phyloP scores from a whole-genome alignment of 2,888 invertebrate species.

The Orthosia gracilis region DNA sequence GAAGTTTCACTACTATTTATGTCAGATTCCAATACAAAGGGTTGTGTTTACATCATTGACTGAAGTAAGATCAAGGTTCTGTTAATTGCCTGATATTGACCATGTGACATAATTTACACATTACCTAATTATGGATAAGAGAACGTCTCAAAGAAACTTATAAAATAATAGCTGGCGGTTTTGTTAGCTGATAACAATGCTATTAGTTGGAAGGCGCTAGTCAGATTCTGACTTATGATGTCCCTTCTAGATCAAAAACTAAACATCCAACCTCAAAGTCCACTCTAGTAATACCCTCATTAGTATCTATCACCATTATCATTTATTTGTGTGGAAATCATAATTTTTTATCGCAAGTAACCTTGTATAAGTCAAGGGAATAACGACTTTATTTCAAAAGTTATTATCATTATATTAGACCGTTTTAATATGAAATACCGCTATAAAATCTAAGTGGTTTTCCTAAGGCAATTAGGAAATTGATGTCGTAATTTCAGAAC shows the following conservation, averaged over 20 bases:
- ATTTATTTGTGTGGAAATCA: conserved; percentile 73
- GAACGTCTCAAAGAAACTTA: too few species aligned
- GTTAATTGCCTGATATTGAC: too few species aligned
- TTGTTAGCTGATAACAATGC: too few species aligned
- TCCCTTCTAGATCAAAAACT: conserved; percentile 45
- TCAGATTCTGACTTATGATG: not conserved
- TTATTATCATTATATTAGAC: conserved; percentile 53
- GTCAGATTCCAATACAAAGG: too few species aligned
- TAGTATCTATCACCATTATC: conserved; percentile 76
- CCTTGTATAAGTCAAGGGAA: conserved; percentile 53
- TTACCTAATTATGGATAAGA: too few species aligned
- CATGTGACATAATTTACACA: too few species aligned
- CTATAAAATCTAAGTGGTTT: conserved; percentile 56
- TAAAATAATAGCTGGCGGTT: too few species aligned
- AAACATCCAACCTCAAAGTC: conserved; percentile 1
- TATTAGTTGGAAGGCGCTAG: too few species aligned
- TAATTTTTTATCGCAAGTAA: conserved; percentile 70
- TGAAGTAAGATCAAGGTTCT: too few species aligned
- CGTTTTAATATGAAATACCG: conserved; percentile 39
- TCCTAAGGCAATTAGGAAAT: conserved; percentile 54
- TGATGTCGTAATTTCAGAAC: conserved; percentile 38
- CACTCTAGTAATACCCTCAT: conserved; percentile 73
- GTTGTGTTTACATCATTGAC: too few species aligned
- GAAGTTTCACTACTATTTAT: not conserved
- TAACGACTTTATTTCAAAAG: conserved; percentile 64